Conservation (phyloP, 1,140 invertebrate species). For the Neoseiulus cucumeris region DNA sequence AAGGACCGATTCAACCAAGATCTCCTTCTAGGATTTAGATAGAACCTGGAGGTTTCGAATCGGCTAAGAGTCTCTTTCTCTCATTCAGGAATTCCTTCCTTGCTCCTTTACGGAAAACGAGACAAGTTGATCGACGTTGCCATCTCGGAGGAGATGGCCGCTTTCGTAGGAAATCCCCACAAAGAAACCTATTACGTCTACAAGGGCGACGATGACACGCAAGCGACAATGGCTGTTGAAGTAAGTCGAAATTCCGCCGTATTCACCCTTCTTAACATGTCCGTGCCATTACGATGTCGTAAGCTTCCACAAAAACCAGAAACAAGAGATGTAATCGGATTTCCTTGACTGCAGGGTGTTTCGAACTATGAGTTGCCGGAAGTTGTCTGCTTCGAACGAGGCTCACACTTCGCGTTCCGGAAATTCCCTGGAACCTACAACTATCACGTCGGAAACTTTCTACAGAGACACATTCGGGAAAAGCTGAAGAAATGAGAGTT, state of each 20-base stretch:
- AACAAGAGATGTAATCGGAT: neutral
- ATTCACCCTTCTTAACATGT: too few relatives aligned
- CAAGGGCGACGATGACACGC: neutral
- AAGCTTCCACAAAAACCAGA: neutral
- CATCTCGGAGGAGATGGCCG: slow-evolving; percentile 1
- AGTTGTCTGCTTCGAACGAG: slow-evolving; percentile 1
- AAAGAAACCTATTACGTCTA: slow-evolving; percentile 3
- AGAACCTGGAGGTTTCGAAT: too few relatives aligned
- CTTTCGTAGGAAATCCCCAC: neutral
- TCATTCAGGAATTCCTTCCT: neutral
- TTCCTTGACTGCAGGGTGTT: neutral
- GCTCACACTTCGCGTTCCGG: slow-evolving; percentile 3
- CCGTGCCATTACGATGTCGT: neutral
- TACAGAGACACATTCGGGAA: slow-evolving; percentile 1
- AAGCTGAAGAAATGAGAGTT: neutral
- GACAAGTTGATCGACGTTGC: slow-evolving; percentile 2
- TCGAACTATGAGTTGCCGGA: neutral
- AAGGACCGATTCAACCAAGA: neutral
- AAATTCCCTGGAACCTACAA: slow-evolving; percentile 1
- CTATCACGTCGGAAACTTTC: neutral
- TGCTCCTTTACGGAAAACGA: neutral
- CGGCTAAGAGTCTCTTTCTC: too few relatives aligned
- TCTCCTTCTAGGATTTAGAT: too few relatives aligned
- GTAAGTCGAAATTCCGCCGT: neutral
- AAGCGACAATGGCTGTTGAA: neutral